Conservation (phyloP, 2,888 invertebrate genomes). For the Lepidochrysops patricia region DNA sequence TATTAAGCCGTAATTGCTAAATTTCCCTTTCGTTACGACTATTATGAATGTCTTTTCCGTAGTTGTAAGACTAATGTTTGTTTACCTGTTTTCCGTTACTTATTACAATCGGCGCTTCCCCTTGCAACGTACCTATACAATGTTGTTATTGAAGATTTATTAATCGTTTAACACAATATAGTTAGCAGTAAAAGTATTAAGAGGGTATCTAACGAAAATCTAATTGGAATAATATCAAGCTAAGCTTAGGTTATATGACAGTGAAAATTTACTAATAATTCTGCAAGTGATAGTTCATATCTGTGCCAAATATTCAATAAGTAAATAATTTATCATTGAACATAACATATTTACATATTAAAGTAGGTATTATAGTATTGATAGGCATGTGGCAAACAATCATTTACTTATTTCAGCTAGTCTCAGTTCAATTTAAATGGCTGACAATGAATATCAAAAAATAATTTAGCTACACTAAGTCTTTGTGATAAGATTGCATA, state of each 20-base stretch:
- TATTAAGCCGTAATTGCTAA: slow-evolving; percentile 6
- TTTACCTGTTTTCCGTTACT: slow-evolving; percentile 42
- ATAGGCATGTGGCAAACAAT: not conserved
- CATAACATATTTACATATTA: too few relatives aligned
- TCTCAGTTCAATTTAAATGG: too few relatives aligned
- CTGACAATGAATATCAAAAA: too few relatives aligned
- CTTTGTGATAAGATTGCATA: too few relatives aligned
- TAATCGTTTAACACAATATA: not conserved
- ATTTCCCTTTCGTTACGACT: slow-evolving; percentile 14
- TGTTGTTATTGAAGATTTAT: not conserved
- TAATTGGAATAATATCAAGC: not conserved
- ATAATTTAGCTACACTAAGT: too few relatives aligned
- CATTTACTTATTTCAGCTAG: too few relatives aligned
- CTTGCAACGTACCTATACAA: slow-evolving; percentile 13
- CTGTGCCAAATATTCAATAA: not conserved
- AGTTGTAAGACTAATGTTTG: slow-evolving; percentile 45
- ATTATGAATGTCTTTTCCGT: slow-evolving; percentile 18
- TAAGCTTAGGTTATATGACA: not conserved
- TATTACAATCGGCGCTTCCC: slow-evolving; percentile 19
- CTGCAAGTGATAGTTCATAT: not conserved
- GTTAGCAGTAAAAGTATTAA: not conserved
- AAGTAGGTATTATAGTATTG: too few relatives aligned
- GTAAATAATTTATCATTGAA: not conserved
- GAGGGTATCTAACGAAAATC: not conserved
- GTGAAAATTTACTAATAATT: not conserved